phyloP scores from a whole-genome alignment of 2,888 invertebrate species.

The Norana najaformis region DNA sequence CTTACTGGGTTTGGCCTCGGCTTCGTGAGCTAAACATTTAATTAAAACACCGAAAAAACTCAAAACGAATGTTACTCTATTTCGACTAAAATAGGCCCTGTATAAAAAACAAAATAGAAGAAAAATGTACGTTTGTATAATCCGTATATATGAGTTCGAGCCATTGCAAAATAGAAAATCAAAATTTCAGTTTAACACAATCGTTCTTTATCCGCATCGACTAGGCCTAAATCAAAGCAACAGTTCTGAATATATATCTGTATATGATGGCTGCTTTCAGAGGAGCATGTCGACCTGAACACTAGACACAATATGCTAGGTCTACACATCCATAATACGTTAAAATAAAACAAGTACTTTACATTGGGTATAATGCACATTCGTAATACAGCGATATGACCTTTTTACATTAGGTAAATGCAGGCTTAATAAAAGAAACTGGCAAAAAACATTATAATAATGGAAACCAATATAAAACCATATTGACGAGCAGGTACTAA shows the following conservation, averaged over 20 bases:
- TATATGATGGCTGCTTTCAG: background rate
- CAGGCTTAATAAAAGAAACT: background rate
- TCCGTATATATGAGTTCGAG: background rate
- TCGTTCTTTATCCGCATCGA: background rate
- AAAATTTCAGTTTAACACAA: background rate
- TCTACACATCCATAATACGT: background rate
- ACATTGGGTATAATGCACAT: background rate
- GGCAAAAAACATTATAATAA: background rate
- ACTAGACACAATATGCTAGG: background rate
- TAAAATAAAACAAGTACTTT: background rate
- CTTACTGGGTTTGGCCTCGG: background rate
- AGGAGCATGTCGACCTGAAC: background rate
- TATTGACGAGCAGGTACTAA: background rate
- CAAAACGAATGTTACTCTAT: background rate
- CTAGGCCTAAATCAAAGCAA: background rate
- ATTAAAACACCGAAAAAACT: background rate
- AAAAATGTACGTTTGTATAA: background rate
- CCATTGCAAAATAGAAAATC: background rate
- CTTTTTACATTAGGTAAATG: background rate
- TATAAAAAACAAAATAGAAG: background rate
- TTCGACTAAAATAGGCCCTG: conserved; percentile 13
- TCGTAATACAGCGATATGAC: background rate
- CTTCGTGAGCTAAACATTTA: background rate
- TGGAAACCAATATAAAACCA: background rate
- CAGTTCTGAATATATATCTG: background rate